These are phyloP conservation scores for Xenops minutus DNA, from an alignment of 2,797 vertebrate genomes.

Conservation along the genomic window DNA sequence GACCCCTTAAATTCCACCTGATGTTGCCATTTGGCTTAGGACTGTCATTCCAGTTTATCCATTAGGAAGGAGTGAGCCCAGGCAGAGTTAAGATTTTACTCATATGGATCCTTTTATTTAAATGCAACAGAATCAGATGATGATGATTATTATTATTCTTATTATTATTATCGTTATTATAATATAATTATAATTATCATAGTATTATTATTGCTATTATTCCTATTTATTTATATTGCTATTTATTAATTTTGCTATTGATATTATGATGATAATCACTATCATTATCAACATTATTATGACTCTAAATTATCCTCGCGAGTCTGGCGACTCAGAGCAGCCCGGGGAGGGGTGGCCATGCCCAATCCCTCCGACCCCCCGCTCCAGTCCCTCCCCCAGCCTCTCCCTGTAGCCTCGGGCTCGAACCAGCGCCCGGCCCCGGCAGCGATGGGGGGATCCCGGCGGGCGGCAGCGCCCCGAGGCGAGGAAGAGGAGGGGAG, in stretches of 20 bases:
- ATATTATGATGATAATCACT: neutral
- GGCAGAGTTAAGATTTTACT: neutral
- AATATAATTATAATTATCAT: neutral
- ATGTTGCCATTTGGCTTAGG: neutral
- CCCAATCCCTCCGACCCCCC: neutral
- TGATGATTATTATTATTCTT: neutral
- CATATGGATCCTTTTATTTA: fast-evolving
- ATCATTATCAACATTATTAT: neutral
- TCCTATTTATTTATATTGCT: no score
- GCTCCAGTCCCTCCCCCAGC: neutral
- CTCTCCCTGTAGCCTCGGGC: neutral
- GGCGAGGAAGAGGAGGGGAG: neutral
- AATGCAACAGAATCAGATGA: neutral
- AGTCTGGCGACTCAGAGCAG: neutral
- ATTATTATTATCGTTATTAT: neutral
- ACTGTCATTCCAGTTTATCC: fast-evolving
- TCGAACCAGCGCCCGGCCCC: no score
- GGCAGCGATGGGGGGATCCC: no score
- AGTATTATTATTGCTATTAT: neutral
- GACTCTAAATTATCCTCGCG: neutral
- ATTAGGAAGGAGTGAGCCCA: neutral
- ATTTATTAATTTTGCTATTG: neutral
- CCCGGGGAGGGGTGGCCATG: neutral
- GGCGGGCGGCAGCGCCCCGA: no score
- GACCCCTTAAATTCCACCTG: neutral